Evolutionary conservation across 2,888 invertebrate species (phyloP), one percentile per base, ranked within the genome.

Genomic region (Volucella inanis): DNA sequence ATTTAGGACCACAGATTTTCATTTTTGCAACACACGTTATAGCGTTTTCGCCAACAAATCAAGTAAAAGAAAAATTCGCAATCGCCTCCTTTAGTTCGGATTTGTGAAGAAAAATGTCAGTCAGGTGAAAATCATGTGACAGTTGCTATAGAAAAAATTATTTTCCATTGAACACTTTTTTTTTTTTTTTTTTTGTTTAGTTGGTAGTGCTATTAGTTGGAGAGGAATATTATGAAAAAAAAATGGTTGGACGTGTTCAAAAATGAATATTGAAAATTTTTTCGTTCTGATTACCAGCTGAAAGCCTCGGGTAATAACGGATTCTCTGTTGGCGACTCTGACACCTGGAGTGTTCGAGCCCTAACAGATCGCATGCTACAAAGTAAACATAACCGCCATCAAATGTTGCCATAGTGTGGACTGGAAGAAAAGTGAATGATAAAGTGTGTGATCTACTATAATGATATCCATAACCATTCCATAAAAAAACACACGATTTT

Each of bases 1-100:
- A 94, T 93, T 98, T 98, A 47, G 98, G 98, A 75, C 98, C 98
- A 93, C 98, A 98, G 90, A 97, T 93, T 91, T 95, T 94, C 95
- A 96, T 96, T 92, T 67, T 85, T 71, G 15, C 22, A n/a, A 61
- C 77, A 82, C 57, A 74, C 71, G 43, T n/a, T 68, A 68, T 59
- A 61, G 12, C 68, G 83, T 77, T 70, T 81, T 68, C 54, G 55
- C 74, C 75, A 67, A 75, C 87, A 77, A 79, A 87, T 87, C 87
- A 87, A 85, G 79, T 71, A 68, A 80, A 80, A 68, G 80, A 72
- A 88, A 88, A 89, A 87, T 72, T 67, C 61, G 57, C 65, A 87
- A 77, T 80, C 67, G 80, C 81, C 45, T 78, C 54, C 70, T 45
- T 59, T 75, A 54, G 39, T 68, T 61, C 38, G 62, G 89, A 88